Evolutionary conservation across 2,797 vertebrate species (phyloP).

Genomic region (Vipera ursinii): DNA sequence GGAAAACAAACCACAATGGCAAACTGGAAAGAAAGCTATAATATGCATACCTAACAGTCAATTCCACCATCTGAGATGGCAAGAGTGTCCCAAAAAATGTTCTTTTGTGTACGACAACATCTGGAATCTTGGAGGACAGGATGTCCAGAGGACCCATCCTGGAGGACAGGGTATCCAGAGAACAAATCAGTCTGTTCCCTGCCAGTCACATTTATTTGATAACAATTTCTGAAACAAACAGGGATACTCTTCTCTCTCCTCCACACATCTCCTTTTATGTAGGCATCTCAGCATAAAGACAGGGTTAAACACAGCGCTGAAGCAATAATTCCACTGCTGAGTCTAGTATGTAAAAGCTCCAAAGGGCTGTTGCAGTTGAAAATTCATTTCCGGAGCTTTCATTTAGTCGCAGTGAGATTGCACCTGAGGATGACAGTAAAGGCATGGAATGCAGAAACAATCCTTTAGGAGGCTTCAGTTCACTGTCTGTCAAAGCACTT

Average conservation of each 20-base stretch:
- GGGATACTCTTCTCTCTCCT: background rate
- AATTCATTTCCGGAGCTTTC: conserved; percentile 66
- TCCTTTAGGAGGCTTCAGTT: conserved; percentile 52
- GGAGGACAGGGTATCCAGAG: background rate
- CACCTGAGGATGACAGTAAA: conserved; percentile 62
- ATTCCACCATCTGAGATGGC: too few species aligned
- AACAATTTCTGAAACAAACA: fast-evolving
- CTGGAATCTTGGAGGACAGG: too few species aligned
- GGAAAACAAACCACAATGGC: conserved; percentile 27
- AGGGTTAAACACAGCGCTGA: conserved; percentile 39
- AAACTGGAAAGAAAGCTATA: background rate
- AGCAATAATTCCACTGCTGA: conserved; percentile 60
- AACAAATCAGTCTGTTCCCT: background rate
- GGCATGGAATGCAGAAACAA: conserved; percentile 57
- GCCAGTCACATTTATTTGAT: background rate
- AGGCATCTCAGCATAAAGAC: conserved; percentile 44
- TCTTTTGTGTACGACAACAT: background rate
- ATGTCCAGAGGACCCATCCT: background rate
- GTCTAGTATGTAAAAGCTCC: conserved; percentile 61
- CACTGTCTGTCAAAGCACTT: conserved; percentile 42
- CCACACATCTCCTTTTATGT: background rate
- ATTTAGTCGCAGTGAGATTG: conserved; percentile 64
- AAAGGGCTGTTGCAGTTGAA: conserved; percentile 50
- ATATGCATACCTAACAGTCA: background rate
- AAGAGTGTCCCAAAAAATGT: fast-evolving